Evolutionary conservation across 1,140 invertebrate species (phyloP).

Genomic region (Pissodes strobi): DNA sequence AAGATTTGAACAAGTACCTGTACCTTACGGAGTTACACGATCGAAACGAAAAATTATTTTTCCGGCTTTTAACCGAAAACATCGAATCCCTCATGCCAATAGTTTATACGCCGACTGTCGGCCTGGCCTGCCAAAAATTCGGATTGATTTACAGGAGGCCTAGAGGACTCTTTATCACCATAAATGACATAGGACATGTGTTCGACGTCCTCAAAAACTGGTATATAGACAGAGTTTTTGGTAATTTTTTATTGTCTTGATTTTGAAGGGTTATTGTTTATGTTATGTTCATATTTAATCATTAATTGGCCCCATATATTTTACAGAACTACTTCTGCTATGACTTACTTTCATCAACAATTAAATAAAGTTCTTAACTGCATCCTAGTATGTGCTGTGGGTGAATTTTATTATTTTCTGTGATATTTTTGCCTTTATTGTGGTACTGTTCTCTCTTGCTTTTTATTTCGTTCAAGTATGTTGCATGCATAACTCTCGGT

Average conservation of each 20-base stretch:
- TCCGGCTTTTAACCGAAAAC: slow-evolving; percentile 85
- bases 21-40: slow-evolving; percentile 83
- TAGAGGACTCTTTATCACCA: slow-evolving; percentile 93
- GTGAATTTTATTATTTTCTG: no score
- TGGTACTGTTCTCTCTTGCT: no score
- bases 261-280: slow-evolving; percentile 25
- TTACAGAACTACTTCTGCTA: no score
- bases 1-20: slow-evolving; percentile 89
- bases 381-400: no score
- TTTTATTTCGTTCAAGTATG: no score
- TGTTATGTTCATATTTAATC: no score
- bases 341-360: no score
- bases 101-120: slow-evolving; percentile 93
- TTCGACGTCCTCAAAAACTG: slow-evolving; percentile 84
- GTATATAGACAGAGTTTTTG: slow-evolving; percentile 57
- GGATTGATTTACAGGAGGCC: slow-evolving; percentile 91
- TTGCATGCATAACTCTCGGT: no score
- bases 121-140: slow-evolving; percentile 93
- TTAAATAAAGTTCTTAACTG: no score
- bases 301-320: no score
- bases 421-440: no score
- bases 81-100: slow-evolving; percentile 87
- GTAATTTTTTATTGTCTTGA: slow-evolving; percentile 39
- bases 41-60: slow-evolving; percentile 91
- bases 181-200: slow-evolving; percentile 92